Percentiles rank a stretch among this genome's conserved stretches.
phyloP scores from a whole-genome alignment of 2,888 invertebrate genomes.

The Quadriops clusia region DNA sequence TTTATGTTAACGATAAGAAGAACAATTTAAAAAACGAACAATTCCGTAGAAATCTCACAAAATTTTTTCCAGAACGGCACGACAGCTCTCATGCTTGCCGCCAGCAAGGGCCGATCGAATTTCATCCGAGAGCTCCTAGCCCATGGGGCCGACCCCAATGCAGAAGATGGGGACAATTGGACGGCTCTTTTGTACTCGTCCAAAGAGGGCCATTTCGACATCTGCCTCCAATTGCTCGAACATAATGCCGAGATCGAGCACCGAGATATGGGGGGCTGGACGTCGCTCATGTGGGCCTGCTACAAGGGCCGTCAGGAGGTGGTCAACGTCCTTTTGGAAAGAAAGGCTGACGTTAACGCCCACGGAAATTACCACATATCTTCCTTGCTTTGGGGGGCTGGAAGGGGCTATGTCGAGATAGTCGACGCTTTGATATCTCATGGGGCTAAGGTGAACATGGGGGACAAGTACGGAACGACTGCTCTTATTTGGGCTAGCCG shows the following conservation, averaged over 20 bases:
- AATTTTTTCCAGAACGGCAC: slow-evolving; percentile 69
- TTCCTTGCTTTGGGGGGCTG: slow-evolving; percentile 90
- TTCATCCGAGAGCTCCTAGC: slow-evolving; percentile 77
- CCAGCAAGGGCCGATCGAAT: slow-evolving; percentile 69
- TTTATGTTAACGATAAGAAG: too few relatives aligned
- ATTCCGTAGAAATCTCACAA: too few relatives aligned
- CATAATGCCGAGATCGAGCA: slow-evolving; percentile 79
- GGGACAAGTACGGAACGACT: slow-evolving; percentile 94
- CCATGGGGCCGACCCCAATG: slow-evolving; percentile 85
- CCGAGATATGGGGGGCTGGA: slow-evolving; percentile 74
- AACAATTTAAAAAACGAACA: too few relatives aligned
- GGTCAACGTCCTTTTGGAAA: slow-evolving; percentile 65
- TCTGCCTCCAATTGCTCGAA: slow-evolving; percentile 71
- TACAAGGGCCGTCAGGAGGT: slow-evolving; percentile 75
- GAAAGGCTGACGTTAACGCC: slow-evolving; percentile 87
- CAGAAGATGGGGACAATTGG: slow-evolving; percentile 90
- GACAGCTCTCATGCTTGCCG: slow-evolving; percentile 86
- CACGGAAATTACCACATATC: slow-evolving; percentile 92
- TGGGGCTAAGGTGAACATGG: slow-evolving; percentile 89
- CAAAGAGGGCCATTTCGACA: slow-evolving; percentile 73
- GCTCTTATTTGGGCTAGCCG: slow-evolving; percentile 94
- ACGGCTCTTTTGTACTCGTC: slow-evolving; percentile 82
- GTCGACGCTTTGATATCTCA: slow-evolving; percentile 70
- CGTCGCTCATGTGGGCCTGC: slow-evolving; percentile 93
- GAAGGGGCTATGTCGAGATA: slow-evolving; percentile 79